Conservation (phyloP, 2,888 invertebrate genomes). For the Choreutis nemorana region DNA sequence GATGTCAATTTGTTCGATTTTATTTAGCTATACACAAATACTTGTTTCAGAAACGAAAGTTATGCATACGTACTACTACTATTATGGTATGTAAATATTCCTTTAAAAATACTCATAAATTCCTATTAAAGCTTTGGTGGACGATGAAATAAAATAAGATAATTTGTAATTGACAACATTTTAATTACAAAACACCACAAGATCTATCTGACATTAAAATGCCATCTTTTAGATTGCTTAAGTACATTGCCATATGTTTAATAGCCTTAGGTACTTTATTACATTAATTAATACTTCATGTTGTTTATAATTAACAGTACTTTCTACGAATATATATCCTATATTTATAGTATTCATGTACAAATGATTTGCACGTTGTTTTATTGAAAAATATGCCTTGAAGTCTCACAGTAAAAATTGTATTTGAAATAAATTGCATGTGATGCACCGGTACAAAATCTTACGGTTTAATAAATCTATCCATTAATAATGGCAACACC, state of each 20-base stretch:
- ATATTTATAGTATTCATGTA: too few species aligned
- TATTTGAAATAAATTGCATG: too few species aligned
- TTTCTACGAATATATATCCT: too few species aligned
- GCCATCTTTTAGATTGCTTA: constrained; percentile 52
- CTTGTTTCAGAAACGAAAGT: neutral
- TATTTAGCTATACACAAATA: too few species aligned
- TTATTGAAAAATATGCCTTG: too few species aligned
- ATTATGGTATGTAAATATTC: neutral
- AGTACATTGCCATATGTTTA: constrained; percentile 52
- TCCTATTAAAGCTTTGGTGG: neutral
- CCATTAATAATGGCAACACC: too few species aligned
- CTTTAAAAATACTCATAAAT: neutral
- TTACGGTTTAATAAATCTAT: too few species aligned
- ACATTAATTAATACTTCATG: constrained; percentile 49
- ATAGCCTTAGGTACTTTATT: constrained; percentile 47
- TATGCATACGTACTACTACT: too few species aligned
- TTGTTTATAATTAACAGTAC: too few species aligned
- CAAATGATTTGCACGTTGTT: constrained; percentile 1
- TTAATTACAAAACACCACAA: constrained; percentile 67
- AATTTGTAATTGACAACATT: constrained; percentile 60
- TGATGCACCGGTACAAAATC: too few species aligned
- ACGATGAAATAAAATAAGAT: neutral
- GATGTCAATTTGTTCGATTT: too few species aligned
- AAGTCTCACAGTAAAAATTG: too few species aligned
- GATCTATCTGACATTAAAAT: constrained; percentile 58